A percentile compares a stretch with the other conserved stretches of the same genome.
These are phyloP conservation scores for Carassius gibelio DNA, from an alignment of 2,113 vertebrate genomes.

Conservation along the genomic window DNA sequence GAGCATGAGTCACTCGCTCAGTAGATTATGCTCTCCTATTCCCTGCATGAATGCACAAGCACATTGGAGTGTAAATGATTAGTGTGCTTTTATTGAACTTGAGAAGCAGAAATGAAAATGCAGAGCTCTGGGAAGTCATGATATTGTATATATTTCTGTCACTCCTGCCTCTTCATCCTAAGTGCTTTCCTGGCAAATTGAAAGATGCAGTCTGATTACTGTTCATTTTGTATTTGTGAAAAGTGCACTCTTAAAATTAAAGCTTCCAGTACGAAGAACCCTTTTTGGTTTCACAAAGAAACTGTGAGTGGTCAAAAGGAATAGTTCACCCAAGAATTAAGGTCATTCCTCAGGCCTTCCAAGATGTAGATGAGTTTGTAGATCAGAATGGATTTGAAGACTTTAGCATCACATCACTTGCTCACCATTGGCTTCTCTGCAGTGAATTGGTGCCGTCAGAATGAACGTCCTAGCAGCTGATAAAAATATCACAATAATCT, in stretches of 20 bases:
- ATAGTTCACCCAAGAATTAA: background rate
- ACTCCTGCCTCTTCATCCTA: background rate
- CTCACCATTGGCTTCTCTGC: background rate
- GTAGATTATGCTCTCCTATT: conserved; percentile 17
- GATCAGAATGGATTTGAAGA: background rate
- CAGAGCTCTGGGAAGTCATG: conserved; percentile 33
- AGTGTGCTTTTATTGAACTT: background rate
- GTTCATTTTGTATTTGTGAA: background rate
- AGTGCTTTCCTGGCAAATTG: background rate
- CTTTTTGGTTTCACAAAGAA: background rate
- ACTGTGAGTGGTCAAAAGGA: background rate
- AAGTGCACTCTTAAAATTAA: background rate
- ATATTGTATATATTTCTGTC: background rate
- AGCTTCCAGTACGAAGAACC: background rate
- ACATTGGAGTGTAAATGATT: conserved; percentile 2
- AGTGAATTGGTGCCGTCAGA: background rate
- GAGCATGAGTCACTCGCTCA: conserved; percentile 19
- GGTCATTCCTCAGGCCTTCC: too few species aligned
- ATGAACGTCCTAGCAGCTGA: background rate
- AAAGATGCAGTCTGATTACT: conserved; percentile 21
- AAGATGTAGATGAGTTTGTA: background rate
- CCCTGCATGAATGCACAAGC: conserved; percentile 15
- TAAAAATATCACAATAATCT: too few species aligned
- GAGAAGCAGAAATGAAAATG: conserved; percentile 24
- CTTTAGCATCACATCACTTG: background rate